phyloP scores from a whole-genome alignment of 1,140 invertebrate genomes.

The Notospermus geniculatus region DNA sequence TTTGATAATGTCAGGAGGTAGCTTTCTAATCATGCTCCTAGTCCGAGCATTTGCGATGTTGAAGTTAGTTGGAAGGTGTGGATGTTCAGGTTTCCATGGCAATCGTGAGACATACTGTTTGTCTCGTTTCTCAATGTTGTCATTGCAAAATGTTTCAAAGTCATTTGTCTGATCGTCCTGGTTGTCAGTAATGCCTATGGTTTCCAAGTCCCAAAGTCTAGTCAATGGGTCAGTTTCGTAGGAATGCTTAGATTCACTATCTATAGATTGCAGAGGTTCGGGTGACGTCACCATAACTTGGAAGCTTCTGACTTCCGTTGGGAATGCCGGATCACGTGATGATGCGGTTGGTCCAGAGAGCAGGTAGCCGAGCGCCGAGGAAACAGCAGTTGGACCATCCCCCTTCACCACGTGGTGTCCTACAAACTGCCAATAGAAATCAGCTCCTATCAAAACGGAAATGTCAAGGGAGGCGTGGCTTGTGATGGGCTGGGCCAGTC shows the following conservation, averaged over 20 bases:
- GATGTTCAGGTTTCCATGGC: background rate
- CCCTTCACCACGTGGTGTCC: conserved; percentile 12
- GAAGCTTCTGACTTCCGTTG: background rate
- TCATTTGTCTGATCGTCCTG: background rate
- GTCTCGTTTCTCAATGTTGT: too few species aligned
- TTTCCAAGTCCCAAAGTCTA: background rate
- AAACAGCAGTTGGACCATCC: conserved; percentile 20
- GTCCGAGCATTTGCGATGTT: background rate
- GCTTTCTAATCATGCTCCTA: background rate
- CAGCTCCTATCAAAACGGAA: conserved; percentile 13
- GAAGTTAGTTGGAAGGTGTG: background rate
- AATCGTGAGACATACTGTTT: background rate
- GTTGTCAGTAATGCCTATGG: background rate
- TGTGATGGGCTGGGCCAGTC: conserved; percentile 17
- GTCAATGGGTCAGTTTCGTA: background rate
- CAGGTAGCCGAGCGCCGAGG: background rate
- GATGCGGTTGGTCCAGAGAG: background rate
- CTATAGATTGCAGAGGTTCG: too few species aligned
- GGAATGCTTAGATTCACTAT: too few species aligned
- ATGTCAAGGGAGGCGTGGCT: conserved; percentile 8
- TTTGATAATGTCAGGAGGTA: background rate
- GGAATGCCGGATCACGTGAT: background rate
- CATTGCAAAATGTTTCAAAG: too few species aligned
- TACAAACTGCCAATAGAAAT: conserved; percentile 19
- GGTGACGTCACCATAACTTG: background rate